Evolutionary conservation across 2,888 invertebrate species (phyloP).

Genomic region (Apeira syringaria): DNA sequence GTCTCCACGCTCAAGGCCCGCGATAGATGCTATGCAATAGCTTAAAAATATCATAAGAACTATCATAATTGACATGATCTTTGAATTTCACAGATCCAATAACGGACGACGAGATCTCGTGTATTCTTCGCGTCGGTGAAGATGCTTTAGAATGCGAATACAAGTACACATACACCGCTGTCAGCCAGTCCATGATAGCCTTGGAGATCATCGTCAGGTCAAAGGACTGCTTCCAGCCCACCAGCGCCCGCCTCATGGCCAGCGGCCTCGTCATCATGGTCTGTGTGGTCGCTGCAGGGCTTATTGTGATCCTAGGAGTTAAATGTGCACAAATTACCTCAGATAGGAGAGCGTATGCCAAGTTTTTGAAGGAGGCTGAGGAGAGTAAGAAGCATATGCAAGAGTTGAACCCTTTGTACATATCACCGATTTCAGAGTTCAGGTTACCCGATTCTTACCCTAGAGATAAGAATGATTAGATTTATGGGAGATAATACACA

Average conservation of each 20-base stretch:
- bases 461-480: conserved; percentile 63
- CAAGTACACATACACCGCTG: conserved; percentile 63
- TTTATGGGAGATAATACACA: background rate
- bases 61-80: no score
- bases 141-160: conserved; percentile 64
- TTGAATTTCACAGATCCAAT: conserved; percentile 47
- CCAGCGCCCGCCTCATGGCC: conserved; percentile 62
- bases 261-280: conserved; percentile 64
- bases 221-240: conserved; percentile 60
- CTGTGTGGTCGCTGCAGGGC: conserved; percentile 71
- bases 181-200: conserved; percentile 47
- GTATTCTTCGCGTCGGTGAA: conserved; percentile 59
- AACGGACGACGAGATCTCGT: conserved; percentile 48
- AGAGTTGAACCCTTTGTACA: conserved; percentile 85
- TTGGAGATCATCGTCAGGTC: conserved; percentile 65
- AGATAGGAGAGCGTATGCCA: conserved; percentile 81
- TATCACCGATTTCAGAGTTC: conserved; percentile 83
- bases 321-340: conserved; percentile 69
- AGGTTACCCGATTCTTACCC: conserved; percentile 78
- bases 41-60: no score
- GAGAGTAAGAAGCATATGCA: conserved; percentile 65
- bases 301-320: conserved; percentile 63
- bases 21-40: no score
- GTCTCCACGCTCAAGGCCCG: no score
- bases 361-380: conserved; percentile 72